Conservation (phyloP, 1,140 invertebrate genomes). For the Probaryconus sp. region DNA sequence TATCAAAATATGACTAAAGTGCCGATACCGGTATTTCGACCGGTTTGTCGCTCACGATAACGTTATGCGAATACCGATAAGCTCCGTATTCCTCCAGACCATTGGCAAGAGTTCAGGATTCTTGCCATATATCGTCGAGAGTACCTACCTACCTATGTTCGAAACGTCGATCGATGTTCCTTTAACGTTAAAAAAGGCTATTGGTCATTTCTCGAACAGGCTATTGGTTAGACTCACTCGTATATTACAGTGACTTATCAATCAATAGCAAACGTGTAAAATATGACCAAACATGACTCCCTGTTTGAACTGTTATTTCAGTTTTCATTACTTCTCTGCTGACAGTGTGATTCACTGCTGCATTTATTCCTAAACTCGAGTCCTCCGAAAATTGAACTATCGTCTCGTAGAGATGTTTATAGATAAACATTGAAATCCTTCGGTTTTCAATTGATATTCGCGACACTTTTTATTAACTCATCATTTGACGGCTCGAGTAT, state of each 20-base stretch:
- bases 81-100: neutral
- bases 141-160: neutral
- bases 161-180: constrained; percentile 26
- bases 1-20: constrained; percentile 17
- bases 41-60: constrained; percentile 39
- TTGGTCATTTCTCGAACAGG: constrained; percentile 32
- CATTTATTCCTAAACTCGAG: constrained; percentile 16
- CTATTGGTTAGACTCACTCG: constrained; percentile 6
- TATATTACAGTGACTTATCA: constrained; percentile 29
- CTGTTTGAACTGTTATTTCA: constrained; percentile 32
- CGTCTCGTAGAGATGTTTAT: too few relatives aligned
- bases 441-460: too few relatives aligned
- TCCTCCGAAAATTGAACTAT: too few relatives aligned
- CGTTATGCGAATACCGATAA: constrained; percentile 36
- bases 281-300: constrained; percentile 21
- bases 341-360: constrained; percentile 34
- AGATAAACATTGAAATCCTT: too few relatives aligned
- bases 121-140: constrained; percentile 16
- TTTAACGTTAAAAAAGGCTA: constrained; percentile 22
- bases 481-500: too few relatives aligned
- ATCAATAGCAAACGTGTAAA: constrained; percentile 36
- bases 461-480: too few relatives aligned
- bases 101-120: constrained; percentile 32
- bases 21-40: constrained; percentile 5
- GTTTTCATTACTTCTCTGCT: constrained; percentile 36